Conservation (phyloP, 1,140 invertebrate genomes). For the Orussus abietinus region DNA sequence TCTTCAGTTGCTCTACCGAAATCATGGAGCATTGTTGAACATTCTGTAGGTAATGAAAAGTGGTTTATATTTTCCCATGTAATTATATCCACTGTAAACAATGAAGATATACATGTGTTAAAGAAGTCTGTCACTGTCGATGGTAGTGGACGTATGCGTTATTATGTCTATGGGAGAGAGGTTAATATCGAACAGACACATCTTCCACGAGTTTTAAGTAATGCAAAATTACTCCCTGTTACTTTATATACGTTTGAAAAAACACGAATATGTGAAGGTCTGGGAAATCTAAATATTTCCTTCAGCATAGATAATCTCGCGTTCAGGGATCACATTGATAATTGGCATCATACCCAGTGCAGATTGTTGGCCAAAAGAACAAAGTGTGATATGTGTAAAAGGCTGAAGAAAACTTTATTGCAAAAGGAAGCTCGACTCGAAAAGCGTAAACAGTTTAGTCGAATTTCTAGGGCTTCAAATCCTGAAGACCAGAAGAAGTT, state of each 20-base stretch:
- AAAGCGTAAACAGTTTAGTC: neutral
- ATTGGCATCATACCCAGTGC: neutral
- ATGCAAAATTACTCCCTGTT: neutral
- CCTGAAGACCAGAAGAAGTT: conserved; percentile 1
- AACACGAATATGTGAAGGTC: conserved; percentile 7
- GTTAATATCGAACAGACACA: neutral
- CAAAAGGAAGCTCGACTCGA: conserved; percentile 5
- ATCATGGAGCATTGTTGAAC: no score
- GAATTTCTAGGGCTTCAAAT: conserved; percentile 1
- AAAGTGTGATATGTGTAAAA: conserved; percentile 5
- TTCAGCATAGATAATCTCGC: neutral
- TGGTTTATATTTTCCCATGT: conserved; percentile 6
- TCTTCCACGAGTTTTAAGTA: conserved; percentile 4
- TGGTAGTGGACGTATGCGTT: conserved; percentile 1
- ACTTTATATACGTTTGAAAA: neutral
- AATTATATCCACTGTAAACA: neutral
- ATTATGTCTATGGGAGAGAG: conserved; percentile 3
- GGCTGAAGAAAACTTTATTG: conserved; percentile 7
- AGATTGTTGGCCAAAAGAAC: conserved; percentile 4
- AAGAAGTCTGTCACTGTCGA: conserved; percentile 7
- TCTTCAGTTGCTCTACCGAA: no score
- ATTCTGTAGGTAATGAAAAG: neutral
- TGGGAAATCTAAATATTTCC: conserved; percentile 1
- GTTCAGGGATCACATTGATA: neutral
- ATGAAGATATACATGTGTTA: conserved; percentile 1